Evolutionary conservation across 2,888 invertebrate genomes (phyloP), one percentile per base, ranked within the genome.

Genomic region (Epirrita christyi): DNA sequence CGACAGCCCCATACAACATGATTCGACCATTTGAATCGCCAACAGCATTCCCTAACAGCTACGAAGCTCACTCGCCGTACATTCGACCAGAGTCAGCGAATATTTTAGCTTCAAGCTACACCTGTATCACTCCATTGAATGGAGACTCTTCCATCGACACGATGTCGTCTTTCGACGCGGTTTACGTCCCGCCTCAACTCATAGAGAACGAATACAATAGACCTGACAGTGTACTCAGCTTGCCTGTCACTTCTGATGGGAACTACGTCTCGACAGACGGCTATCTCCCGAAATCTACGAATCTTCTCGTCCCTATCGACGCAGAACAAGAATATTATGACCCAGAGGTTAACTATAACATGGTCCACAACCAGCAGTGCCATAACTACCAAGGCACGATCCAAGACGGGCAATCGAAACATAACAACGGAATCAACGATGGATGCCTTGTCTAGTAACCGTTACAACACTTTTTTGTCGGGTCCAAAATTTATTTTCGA

Each of bases 371-470:
- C 29, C 93, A 89, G 64, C 93, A 93, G 72, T 94, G 94, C 79
- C 93, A 94, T 72, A 93, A 89, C 52, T 93, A 93, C 71, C 90
- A 88, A 34, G 76, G 80, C 54, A 81, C 86, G 37, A 80, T 87
- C 32, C 78, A 85, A 49, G 93, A 92, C 56, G 64, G 82, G 38
- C 93, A 93, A 73, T 70, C 73, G 28, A 93, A 93, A 83, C 92
- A 93, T 75, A 89, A 86, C 71, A 93, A 85, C 77, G 93, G 92
- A 71, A 86, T 93, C 68, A 94, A 94, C 75, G 94, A 94, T 72
- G 93, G 94, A 61, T 94, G 94, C 78, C 93, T 94, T 85, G 94
- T 94, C 74, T 94, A 93, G 88, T 68, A 61, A 63, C 62, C 55
- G 55, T 50, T 66, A 45, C 54, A 55, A 63, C 66, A 71, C 66